phyloP scores from a whole-genome alignment of 2,888 invertebrate species.

The Embidobia sp. region DNA sequence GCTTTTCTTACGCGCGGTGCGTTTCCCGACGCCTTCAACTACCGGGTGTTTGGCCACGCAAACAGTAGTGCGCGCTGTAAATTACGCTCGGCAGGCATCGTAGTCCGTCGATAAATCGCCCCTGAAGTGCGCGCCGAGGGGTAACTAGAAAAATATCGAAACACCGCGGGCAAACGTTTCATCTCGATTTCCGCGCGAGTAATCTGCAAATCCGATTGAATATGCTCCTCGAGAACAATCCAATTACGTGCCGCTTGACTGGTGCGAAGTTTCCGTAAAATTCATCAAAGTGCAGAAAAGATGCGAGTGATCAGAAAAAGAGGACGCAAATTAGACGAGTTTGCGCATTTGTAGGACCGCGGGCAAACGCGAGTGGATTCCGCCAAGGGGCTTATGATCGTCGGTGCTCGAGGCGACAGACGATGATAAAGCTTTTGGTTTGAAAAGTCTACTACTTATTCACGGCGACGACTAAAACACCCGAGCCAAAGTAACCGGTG shows the following conservation, averaged over 20 bases:
- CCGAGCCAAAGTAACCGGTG: slow-evolving; percentile 26
- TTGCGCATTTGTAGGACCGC: slow-evolving; percentile 10
- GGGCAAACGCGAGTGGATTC: slow-evolving; percentile 2
- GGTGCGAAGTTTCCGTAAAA: slow-evolving; percentile 24
- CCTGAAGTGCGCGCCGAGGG: too few relatives aligned
- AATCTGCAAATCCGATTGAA: slow-evolving; percentile 7
- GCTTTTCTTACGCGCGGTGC: too few relatives aligned
- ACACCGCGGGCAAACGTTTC: too few relatives aligned
- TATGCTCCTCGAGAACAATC: slow-evolving; percentile 22
- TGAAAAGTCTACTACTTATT: slow-evolving; percentile 51
- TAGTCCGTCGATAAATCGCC: background rate
- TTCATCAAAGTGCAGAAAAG: slow-evolving; percentile 41
- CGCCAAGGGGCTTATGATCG: slow-evolving; percentile 12
- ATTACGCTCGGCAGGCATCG: too few relatives aligned
- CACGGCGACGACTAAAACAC: slow-evolving; percentile 31
- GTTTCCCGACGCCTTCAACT: background rate
- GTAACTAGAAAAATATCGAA: too few relatives aligned
- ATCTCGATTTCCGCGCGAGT: background rate
- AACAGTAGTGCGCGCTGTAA: too few relatives aligned
- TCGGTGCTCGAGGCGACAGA: slow-evolving; percentile 35
- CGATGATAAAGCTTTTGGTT: slow-evolving; percentile 49
- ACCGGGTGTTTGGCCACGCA: too few relatives aligned
- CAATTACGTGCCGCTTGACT: slow-evolving; percentile 24
- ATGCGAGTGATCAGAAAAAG: background rate
- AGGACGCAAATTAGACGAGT: slow-evolving; percentile 14